Evolutionary conservation across 2,888 invertebrate species (phyloP).

Genomic region (Barypeithes pellucidus): DNA sequence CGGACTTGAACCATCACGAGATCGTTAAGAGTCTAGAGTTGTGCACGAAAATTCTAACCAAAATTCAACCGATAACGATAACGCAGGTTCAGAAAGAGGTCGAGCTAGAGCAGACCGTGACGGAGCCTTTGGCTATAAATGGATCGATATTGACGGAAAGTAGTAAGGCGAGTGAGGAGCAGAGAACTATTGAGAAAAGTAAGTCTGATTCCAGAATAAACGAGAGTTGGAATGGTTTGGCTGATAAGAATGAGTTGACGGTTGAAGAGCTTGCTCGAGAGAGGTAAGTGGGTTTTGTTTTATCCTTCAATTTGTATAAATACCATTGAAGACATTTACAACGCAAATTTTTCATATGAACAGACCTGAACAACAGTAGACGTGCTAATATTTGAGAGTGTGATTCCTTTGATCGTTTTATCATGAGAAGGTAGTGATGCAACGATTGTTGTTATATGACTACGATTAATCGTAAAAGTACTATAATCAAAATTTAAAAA

Average conservation of each 20-base stretch:
- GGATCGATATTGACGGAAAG: constrained; percentile 51
- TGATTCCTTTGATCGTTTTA: too few relatives aligned
- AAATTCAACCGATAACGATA: constrained; percentile 80
- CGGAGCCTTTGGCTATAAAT: constrained; percentile 54
- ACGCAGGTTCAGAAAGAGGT: constrained; percentile 58
- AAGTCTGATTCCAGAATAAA: constrained; percentile 79
- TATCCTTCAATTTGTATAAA: too few relatives aligned
- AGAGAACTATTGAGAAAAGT: constrained; percentile 74
- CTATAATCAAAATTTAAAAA: too few relatives aligned
- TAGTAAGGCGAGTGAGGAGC: constrained; percentile 56
- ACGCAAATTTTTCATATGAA: too few relatives aligned
- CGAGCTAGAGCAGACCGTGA: constrained; percentile 54
- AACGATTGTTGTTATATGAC: too few relatives aligned
- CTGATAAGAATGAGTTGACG: constrained; percentile 68
- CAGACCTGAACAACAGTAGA: too few relatives aligned
- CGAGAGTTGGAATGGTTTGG: constrained; percentile 65
- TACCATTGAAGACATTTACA: too few relatives aligned
- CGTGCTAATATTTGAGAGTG: too few relatives aligned
- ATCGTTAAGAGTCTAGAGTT: constrained; percentile 78
- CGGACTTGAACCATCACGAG: constrained; percentile 75
- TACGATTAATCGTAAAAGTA: too few relatives aligned
- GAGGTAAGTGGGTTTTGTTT: constrained; percentile 41
- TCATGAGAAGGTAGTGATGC: too few relatives aligned
- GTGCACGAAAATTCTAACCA: constrained; percentile 82
- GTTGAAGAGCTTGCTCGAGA: constrained; percentile 66